Conservation (phyloP, 2,797 vertebrate species). For the Oceanodroma leucorhoa region DNA sequence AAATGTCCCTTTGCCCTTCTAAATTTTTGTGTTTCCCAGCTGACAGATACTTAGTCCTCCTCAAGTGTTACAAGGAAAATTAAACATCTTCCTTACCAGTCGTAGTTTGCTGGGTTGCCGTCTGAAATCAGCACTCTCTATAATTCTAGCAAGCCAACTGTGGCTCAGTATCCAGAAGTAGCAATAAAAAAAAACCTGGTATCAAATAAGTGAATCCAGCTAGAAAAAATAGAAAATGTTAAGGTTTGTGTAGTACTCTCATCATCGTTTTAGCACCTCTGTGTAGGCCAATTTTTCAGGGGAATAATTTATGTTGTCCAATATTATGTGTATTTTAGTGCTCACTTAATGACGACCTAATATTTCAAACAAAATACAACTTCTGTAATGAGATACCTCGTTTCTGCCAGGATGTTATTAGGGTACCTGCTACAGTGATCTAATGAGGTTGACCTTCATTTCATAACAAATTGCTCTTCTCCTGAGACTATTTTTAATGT, state of each 20-base stretch:
- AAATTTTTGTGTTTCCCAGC: background rate
- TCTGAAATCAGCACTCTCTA: background rate
- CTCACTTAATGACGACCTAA: background rate
- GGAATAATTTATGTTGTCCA: background rate
- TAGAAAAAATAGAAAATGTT: background rate
- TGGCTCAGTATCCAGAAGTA: background rate
- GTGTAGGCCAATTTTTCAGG: background rate
- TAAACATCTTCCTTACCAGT: background rate
- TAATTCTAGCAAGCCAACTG: background rate
- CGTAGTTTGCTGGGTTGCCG: background rate
- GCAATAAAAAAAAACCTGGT: background rate
- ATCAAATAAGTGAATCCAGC: background rate
- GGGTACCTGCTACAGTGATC: background rate
- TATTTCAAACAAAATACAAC: slow-evolving; percentile 56
- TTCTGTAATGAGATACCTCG: slow-evolving; percentile 31
- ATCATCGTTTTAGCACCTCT: background rate
- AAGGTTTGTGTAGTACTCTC: background rate
- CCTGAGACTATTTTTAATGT: slow-evolving; percentile 43
- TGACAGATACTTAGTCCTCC: background rate
- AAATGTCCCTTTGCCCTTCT: background rate
- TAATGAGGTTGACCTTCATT: slow-evolving; percentile 61
- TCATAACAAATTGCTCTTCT: slow-evolving; percentile 17
- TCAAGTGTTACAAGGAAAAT: background rate
- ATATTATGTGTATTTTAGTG: slow-evolving; percentile 16
- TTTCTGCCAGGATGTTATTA: slow-evolving; percentile 49